These are phyloP conservation scores for Octodon degus DNA, from an alignment of 2,113 vertebrate genomes.

Conservation along the genomic window DNA sequence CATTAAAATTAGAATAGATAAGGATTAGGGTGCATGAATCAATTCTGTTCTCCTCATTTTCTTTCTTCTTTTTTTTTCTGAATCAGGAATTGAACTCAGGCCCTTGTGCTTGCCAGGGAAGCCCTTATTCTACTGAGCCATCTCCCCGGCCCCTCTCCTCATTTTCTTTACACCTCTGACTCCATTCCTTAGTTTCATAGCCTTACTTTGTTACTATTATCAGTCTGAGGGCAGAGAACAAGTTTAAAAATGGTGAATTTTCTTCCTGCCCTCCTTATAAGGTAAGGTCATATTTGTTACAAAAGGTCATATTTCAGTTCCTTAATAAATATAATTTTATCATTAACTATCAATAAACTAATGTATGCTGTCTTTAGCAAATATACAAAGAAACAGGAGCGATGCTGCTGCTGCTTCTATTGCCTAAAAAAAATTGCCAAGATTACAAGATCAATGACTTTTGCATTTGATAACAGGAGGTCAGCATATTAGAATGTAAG, in stretches of 20 bases:
- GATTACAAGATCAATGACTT: neutral
- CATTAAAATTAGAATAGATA: neutral
- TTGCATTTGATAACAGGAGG: neutral
- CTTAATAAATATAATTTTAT: neutral
- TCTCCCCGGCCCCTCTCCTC: neutral
- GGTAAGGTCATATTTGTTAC: neutral
- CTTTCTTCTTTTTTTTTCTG: too few species aligned
- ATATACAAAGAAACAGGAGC: neutral
- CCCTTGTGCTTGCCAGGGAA: too few species aligned
- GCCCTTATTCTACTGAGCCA: too few species aligned
- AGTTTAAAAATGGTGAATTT: neutral
- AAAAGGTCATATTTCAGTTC: neutral
- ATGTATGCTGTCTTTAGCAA: neutral
- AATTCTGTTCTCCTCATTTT: neutral
- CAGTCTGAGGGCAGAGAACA: neutral
- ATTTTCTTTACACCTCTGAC: neutral
- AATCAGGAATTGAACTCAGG: too few species aligned
- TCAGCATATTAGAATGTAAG: neutral
- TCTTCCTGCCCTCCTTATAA: neutral
- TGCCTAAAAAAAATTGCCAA: neutral
- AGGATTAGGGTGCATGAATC: neutral
- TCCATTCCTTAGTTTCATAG: neutral
- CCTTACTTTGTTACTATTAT: neutral
- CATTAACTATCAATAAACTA: neutral
- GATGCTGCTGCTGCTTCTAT: neutral